A percentile compares a stretch with the other conserved stretches of the same genome.
Conservation (phyloP, 2,113 vertebrate species). For the Nymphicus hollandicus region DNA sequence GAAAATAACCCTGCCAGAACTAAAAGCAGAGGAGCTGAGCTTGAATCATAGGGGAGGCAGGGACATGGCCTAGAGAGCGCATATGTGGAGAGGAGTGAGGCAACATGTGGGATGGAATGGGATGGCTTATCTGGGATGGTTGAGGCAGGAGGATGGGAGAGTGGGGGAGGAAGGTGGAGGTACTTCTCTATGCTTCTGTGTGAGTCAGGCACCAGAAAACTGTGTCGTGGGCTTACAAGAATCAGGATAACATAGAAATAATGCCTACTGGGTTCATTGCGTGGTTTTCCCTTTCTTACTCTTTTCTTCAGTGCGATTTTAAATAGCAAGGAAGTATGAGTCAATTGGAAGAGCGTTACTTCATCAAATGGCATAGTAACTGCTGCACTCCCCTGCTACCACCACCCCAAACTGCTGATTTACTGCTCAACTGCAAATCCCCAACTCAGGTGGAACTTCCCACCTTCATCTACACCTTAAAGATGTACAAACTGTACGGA, state of each 20-base stretch:
- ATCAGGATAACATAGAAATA: background rate
- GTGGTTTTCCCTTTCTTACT: background rate
- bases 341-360: conserved; percentile 8
- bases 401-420: background rate
- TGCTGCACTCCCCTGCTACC: background rate
- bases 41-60: background rate
- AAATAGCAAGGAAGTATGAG: conserved; percentile 27
- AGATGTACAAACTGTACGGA: background rate
- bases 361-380: conserved; percentile 20
- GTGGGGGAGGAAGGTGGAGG: background rate
- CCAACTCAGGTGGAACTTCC: background rate
- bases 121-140: background rate
- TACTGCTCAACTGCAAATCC: background rate
- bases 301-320: background rate
- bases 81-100: background rate
- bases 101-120: fast-evolving
- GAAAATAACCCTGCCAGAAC: background rate
- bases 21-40: background rate
- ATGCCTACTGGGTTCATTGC: background rate
- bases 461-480: background rate
- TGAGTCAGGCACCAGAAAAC: conserved; percentile 2
- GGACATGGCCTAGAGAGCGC: background rate
- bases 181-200: background rate
- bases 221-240: background rate
- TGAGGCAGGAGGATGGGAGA: background rate